These are phyloP conservation scores for Solea solea DNA, from an alignment of 2,113 vertebrate species.

Conservation along the genomic window DNA sequence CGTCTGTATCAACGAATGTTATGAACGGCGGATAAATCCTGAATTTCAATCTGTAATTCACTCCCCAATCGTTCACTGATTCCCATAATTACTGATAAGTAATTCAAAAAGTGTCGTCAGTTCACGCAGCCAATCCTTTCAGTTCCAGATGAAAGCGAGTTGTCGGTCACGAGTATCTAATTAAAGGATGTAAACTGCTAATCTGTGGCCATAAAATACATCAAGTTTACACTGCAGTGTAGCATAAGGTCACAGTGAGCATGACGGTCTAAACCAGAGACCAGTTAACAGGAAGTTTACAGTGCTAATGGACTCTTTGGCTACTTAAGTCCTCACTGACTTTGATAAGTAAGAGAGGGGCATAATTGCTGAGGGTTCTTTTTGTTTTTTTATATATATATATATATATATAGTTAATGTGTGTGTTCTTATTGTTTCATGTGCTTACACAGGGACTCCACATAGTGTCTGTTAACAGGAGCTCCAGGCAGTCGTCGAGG, in stretches of 20 bases:
- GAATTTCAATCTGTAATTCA: no score
- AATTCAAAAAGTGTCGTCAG: background rate
- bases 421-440: slow-evolving; percentile 64
- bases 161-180: background rate
- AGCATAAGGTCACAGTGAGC: slow-evolving; percentile 31
- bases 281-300: slow-evolving; percentile 14
- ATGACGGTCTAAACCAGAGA: slow-evolving; percentile 21
- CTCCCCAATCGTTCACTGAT: no score
- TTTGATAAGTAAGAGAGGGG: slow-evolving; percentile 5
- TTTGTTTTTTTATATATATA: slow-evolving; percentile 37
- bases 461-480: slow-evolving; percentile 71
- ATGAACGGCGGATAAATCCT: no score
- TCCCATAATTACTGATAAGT: no score
- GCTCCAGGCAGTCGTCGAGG: slow-evolving; percentile 71
- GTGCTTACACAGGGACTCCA: slow-evolving; percentile 47
- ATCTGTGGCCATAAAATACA: background rate
- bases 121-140: background rate
- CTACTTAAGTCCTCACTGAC: slow-evolving; percentile 19
- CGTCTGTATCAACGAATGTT: no score
- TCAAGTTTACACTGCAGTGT: slow-evolving; percentile 18
- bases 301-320: slow-evolving; percentile 48
- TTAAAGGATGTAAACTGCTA: slow-evolving; percentile 1
- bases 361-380: slow-evolving; percentile 39
- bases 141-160: slow-evolving; percentile 2
- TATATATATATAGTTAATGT: slow-evolving; percentile 40